phyloP scores from a whole-genome alignment of 2,888 invertebrate genomes.

The Mimachlamys varia region DNA sequence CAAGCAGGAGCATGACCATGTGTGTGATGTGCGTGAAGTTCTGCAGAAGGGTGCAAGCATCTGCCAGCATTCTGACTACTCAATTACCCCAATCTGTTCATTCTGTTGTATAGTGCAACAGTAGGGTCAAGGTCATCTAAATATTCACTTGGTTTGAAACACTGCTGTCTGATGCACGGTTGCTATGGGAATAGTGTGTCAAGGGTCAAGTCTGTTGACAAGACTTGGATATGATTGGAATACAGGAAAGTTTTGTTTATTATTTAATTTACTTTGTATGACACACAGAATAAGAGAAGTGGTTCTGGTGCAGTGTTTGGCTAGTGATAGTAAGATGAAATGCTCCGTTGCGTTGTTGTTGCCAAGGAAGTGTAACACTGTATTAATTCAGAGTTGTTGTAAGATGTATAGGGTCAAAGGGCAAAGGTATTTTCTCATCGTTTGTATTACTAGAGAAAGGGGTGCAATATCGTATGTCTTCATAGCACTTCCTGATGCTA shows the following conservation, averaged over 20 bases:
- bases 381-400: not conserved
- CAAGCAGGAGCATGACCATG: not conserved
- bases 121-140: not conserved
- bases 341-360: not conserved
- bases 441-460: not conserved
- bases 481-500: not conserved
- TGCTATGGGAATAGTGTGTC: not conserved
- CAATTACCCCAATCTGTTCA: slow-evolving; percentile 8
- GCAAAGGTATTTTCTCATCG: not conserved
- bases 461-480: not conserved
- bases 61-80: not conserved
- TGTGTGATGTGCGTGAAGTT: not conserved
- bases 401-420: not conserved
- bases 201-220: not conserved
- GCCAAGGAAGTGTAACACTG: not conserved
- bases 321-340: not conserved
- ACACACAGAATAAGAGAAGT: not conserved
- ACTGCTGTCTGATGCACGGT: not conserved
- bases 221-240: not conserved
- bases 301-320: not conserved
- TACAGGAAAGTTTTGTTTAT: not conserved
- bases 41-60: not conserved
- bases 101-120: not conserved
- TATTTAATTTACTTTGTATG: not conserved
- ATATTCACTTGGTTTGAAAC: not conserved